Base-by-base conservation (phyloP, 2,888 invertebrate species). In the Volucella zonaria region DNA sequence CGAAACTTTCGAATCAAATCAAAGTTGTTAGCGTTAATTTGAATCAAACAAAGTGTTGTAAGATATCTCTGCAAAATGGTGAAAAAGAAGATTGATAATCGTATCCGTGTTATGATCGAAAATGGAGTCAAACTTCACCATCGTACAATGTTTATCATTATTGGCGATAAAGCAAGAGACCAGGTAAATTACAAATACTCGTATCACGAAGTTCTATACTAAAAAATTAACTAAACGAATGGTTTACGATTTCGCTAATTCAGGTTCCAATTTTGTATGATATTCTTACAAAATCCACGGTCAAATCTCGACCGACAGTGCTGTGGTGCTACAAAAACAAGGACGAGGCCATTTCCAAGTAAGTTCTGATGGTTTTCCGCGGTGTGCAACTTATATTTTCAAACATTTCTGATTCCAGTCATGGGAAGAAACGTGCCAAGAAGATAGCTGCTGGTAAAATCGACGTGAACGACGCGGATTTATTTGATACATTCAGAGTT, bases 271-370 rank as follows among this genome's bases (percentile, higher is more conserved):
- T 99, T 90, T 93, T 99, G 3, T 99, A 99, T 93, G 99, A 99
- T 90, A 98, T 99, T 95, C 92, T 99, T 56, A 96, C 98, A 0
- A 99, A 99, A 92, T 96, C 99, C 1, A 95, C 96, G 64, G 96
- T 99, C 0, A 97, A 97, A 92, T 95, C 98, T 0, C 93, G 99
- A 51, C 99, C 99, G 0, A 96, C 96, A 54, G 98, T 99, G 1
- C 92, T 99, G 10, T 99, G 99, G 99, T 99, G 99, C 91, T 99
- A 99, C 92, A 99, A 99, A 94, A 99, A 95, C 88, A 94, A 94
- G 87, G 97, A 98, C 90, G 95, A 97, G 88, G 97, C 96, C 38
- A 97, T 97, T 87, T 96, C 96, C 92, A 96, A 96, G 96, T 95
- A 92, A 91, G 88, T 23, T 62, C 18, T 58, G 0, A 38, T 14